Conservation (phyloP, 2,888 invertebrate genomes). For the Eumacrocentrus americanus region DNA sequence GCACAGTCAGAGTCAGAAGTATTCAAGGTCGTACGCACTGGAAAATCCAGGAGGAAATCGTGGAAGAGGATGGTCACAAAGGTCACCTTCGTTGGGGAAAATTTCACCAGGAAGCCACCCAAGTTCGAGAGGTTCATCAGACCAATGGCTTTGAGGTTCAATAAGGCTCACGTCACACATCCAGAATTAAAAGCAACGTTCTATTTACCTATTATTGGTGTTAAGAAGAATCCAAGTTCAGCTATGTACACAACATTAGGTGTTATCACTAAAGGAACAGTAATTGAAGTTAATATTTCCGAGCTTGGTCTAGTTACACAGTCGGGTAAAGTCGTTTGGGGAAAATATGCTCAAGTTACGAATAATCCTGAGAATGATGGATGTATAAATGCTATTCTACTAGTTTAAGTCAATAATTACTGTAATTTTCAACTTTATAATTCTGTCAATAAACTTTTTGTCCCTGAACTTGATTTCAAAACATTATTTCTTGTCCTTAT, state of each 20-base stretch:
- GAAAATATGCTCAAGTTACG: constrained; percentile 99
- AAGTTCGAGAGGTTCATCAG: constrained; percentile 98
- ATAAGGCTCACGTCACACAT: constrained; percentile 98
- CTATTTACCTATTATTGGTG: constrained; percentile 95
- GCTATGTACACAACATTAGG: constrained; percentile 96
- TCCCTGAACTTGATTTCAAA: neutral
- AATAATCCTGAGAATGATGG: constrained; percentile 99
- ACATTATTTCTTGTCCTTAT: neutral
- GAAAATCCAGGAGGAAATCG: constrained; percentile 91
- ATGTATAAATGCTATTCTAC: constrained; percentile 96
- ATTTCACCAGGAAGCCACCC: constrained; percentile 98
- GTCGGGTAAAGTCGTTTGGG: constrained; percentile 99
- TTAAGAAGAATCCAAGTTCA: constrained; percentile 98
- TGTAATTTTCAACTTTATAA: constrained; percentile 23
- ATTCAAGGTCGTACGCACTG: constrained; percentile 88
- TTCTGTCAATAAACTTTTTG: constrained; percentile 19
- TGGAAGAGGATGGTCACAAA: constrained; percentile 99
- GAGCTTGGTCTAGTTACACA: constrained; percentile 98
- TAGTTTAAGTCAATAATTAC: constrained; percentile 71
- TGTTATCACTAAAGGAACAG: constrained; percentile 98
- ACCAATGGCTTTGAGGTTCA: constrained; percentile 95
- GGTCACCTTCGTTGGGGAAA: constrained; percentile 96
- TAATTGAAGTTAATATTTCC: constrained; percentile 97
- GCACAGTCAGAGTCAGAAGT: constrained; percentile 98
- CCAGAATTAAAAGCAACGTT: constrained; percentile 99